These are phyloP conservation scores for Crossocerus cetratus DNA, from an alignment of 2,888 invertebrate genomes.

Conservation along the genomic window DNA sequence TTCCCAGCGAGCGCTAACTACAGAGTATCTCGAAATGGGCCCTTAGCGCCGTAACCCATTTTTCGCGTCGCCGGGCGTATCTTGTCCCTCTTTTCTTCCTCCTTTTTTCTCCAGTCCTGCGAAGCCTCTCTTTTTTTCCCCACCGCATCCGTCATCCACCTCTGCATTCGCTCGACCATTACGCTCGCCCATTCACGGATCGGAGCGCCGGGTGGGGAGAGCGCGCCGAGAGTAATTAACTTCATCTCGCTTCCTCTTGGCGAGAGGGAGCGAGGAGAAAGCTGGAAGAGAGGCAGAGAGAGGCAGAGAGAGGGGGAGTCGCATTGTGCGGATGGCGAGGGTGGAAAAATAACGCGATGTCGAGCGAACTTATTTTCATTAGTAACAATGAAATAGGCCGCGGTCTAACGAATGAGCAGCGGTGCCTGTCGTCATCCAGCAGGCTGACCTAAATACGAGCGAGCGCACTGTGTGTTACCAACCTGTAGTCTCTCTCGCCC, in stretches of 20 bases:
- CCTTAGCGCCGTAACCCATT: conserved; percentile 27
- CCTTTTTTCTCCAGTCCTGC: too few species aligned
- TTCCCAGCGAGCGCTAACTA: conserved; percentile 10
- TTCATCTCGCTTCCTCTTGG: conserved; percentile 17
- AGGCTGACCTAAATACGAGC: neutral
- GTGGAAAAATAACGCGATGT: conserved; percentile 15
- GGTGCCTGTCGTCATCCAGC: conserved; percentile 19
- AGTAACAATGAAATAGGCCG: conserved; percentile 37
- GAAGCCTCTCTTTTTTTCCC: too few species aligned
- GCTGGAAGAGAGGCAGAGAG: too few species aligned
- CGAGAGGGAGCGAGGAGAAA: too few species aligned
- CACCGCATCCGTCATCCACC: too few species aligned
- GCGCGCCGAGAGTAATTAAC: conserved; percentile 48
- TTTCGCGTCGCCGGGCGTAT: conserved; percentile 19
- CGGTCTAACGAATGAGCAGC: conserved; percentile 22
- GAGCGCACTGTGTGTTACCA: neutral
- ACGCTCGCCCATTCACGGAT: conserved; percentile 35
- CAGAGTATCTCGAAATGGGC: conserved; percentile 20
- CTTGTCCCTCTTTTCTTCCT: conserved; percentile 24
- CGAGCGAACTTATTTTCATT: conserved; percentile 38
- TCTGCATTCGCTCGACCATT: conserved; percentile 7
- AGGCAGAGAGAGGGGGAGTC: neutral
- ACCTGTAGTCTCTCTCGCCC: neutral
- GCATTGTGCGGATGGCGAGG: conserved; percentile 30
- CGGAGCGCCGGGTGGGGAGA: conserved; percentile 29